Base-by-base conservation (phyloP, 1,140 invertebrate genomes). In the Mamestra configurata region DNA sequence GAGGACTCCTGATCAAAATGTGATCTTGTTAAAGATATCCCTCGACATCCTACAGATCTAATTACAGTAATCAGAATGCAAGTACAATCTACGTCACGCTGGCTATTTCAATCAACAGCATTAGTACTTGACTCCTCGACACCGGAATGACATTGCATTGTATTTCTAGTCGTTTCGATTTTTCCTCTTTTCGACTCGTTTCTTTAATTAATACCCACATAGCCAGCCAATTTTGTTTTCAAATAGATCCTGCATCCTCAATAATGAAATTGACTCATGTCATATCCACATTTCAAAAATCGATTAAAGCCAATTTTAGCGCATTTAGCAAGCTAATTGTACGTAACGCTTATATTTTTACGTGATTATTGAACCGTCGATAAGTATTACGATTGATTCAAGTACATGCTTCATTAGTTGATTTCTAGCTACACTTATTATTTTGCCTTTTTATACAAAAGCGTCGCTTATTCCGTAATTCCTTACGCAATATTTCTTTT, bases 1-100 rank as follows among this genome's bases (percentile, higher is more conserved):
- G 75, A 90, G 87, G 84, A 80, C 13, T 71, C 75, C 57, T 53
- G 51, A 40, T 72, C 46, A 78, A 49, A 53, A 4, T 46, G 20
- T 61, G 68, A 43, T 51, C 70, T n/a, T 27, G 13, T 20, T 49
- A 11, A 70, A n/a, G 43, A 49, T 18, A 64, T 15, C 7, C 27
- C 35, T 70, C 18, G n/a, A 20, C 24, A 35, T 27, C 15, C 43
- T 68, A 18, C n/a, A 20, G 20, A 35, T 37, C 4, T 37, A 37
- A 37, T 37, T 35, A 7, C 24, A 61, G n/a, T 61, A 0, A 24
- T 55, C n/a, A n/a, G 27, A 31, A 31, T 31, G 27, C 27, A 31
- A 5, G 1, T 31, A 31, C 27, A 27, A 27, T 4, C 24, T 59
- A 3, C 2, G 24, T 59, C 59, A 37, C n/a, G 31, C 57, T 24